Evolutionary conservation across 1,140 invertebrate species (phyloP), one percentile per base, ranked within the genome.

Genomic region (Acromyrmex charruanus): DNA sequence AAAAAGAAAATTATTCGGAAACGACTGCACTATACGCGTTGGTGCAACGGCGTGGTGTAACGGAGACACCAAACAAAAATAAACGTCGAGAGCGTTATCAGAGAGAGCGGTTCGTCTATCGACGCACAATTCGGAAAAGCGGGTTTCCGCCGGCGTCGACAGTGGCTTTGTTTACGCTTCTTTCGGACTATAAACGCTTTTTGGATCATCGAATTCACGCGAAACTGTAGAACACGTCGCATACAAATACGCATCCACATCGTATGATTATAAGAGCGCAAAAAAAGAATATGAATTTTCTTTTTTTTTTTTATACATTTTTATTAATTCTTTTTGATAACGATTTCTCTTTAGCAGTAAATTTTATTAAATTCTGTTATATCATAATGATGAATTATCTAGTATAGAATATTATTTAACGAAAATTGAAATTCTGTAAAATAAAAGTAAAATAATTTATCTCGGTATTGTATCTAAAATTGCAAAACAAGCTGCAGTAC

Each of bases 131-230:
- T 84, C 28, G 69, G 80, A 61, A 84, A 84, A 84, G 69, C 80
- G 69, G 69, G 55, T 44, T 84, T 84, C 69, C 80, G 80, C 80
- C 80, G 80, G 69, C 80, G 69, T 75, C 80, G 80, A 75, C 53
- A 61, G 39, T 84, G n/a, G 69, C 80, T 84, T 84, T 84, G 80
- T 84, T 84, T 84, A 68, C 69, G 58, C 49, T 84, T 25, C 58
- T 84, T 84, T 84, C 28, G n/a, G 55, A 51, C 69, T 31, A 58
- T 74, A 84, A 84, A 84, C 39, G 80, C 39, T 84, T 84, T 84
- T 84, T 58, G 80, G 80, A 28, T 84, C 80, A 84, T 84, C 69
- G 69, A 51, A 75, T 84, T 84, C 58, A 12, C 55, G 69, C 69
- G 55, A 35, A 63, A 75, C n/a, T 84, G 80, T 28, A 44, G 39